phyloP scores from a whole-genome alignment of 35 echinoderm and acorn worm genomes.

The Holothuria glaberrima region DNA sequence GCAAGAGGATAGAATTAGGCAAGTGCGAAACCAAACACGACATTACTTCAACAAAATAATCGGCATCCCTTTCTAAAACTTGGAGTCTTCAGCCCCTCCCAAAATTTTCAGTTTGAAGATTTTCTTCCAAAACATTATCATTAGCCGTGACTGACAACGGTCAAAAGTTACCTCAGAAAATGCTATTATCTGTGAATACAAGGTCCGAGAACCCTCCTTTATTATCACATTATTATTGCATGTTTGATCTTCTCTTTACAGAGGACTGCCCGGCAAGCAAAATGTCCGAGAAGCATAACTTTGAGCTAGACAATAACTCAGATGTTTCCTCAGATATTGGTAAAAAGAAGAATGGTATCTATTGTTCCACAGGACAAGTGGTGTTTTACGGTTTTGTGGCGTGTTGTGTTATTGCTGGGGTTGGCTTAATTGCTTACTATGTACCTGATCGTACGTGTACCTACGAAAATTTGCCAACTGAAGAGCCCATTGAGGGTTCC shows the following conservation, averaged over 20 bases:
- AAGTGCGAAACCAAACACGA: too few species aligned
- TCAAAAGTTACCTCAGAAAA: too few species aligned
- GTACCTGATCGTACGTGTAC: conserved; percentile 71
- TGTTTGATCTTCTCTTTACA: background rate
- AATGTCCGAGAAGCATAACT: conserved; percentile 61
- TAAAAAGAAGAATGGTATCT: conserved; percentile 32
- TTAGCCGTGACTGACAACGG: too few species aligned
- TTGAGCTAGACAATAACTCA: conserved; percentile 64
- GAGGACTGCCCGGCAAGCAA: background rate
- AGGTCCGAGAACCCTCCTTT: too few species aligned
- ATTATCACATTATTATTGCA: too few species aligned
- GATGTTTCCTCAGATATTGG: background rate
- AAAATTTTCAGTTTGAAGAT: too few species aligned
- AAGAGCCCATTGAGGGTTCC: conserved; percentile 18
- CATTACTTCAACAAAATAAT: too few species aligned
- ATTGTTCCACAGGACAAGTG: conserved; percentile 73
- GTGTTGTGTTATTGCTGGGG: conserved; percentile 67
- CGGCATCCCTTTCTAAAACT: too few species aligned
- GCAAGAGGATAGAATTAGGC: too few species aligned
- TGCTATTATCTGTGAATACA: too few species aligned
- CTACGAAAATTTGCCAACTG: background rate
- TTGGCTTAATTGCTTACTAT: conserved; percentile 81
- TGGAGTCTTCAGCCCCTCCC: too few species aligned
- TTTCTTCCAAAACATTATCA: too few species aligned
- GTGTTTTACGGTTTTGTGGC: conserved; percentile 68